These are phyloP conservation scores for Anagyrus pseudococci DNA, from an alignment of 2,888 invertebrate genomes.

Conservation along the genomic window DNA sequence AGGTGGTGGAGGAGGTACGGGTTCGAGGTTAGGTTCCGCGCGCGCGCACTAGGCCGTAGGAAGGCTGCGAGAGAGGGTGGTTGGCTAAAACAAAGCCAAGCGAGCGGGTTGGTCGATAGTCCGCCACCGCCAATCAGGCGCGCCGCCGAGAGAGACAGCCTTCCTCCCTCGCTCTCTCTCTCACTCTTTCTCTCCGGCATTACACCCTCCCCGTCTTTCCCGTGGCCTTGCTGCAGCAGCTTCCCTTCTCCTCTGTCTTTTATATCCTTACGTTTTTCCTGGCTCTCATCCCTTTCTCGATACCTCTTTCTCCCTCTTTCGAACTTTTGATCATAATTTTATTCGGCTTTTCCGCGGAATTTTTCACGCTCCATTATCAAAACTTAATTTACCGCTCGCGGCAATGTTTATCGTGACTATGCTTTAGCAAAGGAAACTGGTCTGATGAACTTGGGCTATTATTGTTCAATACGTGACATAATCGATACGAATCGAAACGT, in stretches of 20 bases:
- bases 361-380: no score
- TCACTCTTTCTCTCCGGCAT: not conserved
- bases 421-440: no score
- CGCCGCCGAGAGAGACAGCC: slow-evolving; percentile 40
- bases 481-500: no score
- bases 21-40: slow-evolving; percentile 41
- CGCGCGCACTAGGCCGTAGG: slow-evolving; percentile 3
- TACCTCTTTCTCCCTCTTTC: not conserved
- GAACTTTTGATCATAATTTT: no score
- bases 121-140: slow-evolving; percentile 60
- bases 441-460: no score
- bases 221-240: not conserved
- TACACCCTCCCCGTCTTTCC: slow-evolving; percentile 7
- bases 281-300: not conserved
- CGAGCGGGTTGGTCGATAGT: slow-evolving; percentile 61
- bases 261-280: not conserved
- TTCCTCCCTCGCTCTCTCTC: slow-evolving; percentile 13
- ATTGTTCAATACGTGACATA: no score
- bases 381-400: no score
- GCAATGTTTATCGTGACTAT: no score
- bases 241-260: not conserved
- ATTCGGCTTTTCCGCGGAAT: no score
- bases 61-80: slow-evolving; percentile 33
- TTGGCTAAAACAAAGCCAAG: slow-evolving; percentile 60
- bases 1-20: no score